phyloP scores from a whole-genome alignment of 2,113 vertebrate species.

The Hyperopisus bebe region DNA sequence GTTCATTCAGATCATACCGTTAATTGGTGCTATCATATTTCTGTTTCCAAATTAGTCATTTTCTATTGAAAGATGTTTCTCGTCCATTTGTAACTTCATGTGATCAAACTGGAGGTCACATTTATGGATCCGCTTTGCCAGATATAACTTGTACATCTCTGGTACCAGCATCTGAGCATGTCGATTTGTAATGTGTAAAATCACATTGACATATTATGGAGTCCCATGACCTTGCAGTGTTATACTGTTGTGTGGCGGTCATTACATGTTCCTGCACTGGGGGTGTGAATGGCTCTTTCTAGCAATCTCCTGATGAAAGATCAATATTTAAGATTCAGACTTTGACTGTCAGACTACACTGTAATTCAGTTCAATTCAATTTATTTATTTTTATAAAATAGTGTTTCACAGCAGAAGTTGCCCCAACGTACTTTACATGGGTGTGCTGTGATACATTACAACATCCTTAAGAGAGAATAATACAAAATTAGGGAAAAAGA shows the following conservation, averaged over 20 bases:
- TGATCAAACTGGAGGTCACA: not conserved
- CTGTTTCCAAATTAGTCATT: not conserved
- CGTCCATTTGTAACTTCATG: not conserved
- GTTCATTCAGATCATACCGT: not conserved
- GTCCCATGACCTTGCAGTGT: not conserved
- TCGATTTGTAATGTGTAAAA: not conserved
- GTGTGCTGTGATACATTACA: no score
- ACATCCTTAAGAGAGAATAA: no score
- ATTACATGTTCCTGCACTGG: not conserved
- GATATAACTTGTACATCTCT: not conserved
- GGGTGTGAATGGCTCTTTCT: no score
- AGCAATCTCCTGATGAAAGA: no score
- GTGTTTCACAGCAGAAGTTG: no score
- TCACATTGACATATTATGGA: not conserved
- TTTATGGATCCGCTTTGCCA: not conserved
- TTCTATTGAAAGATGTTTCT: not conserved
- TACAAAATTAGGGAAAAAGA: no score
- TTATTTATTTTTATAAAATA: no score
- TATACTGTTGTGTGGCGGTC: not conserved
- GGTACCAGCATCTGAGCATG: not conserved
- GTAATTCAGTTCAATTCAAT: no score
- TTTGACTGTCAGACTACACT: no score
- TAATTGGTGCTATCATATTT: not conserved
- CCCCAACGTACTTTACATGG: no score
- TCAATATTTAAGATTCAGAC: no score